Evolutionary conservation across 1,140 invertebrate genomes (phyloP).

Genomic region (Nasonia longicornis): DNA sequence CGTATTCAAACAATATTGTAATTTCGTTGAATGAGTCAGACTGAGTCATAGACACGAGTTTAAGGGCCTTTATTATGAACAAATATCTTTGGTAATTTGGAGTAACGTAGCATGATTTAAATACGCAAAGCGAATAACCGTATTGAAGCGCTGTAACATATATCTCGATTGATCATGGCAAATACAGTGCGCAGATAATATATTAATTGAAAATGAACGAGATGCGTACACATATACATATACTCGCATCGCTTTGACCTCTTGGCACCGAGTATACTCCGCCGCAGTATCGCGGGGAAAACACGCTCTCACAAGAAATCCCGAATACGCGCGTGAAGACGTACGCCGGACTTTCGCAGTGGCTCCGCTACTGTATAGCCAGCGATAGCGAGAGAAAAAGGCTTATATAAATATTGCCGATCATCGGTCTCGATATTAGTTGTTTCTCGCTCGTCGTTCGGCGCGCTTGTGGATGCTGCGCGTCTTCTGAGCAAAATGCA

Average conservation of each 20-base stretch:
- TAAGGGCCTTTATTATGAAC: no score
- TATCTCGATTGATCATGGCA: no score
- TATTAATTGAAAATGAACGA: no score
- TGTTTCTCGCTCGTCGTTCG: neutral
- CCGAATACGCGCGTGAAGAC: neutral
- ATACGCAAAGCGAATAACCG: no score
- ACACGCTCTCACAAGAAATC: neutral
- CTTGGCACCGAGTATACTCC: neutral
- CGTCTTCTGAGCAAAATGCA: neutral
- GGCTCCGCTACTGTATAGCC: neutral
- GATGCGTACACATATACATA: neutral
- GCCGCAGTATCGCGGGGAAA: conserved; percentile 5
- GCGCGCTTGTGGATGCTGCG: neutral
- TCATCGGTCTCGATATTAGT: conserved; percentile 9
- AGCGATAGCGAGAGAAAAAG: conserved; percentile 19
- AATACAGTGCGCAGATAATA: no score
- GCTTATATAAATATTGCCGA: conserved; percentile 16
- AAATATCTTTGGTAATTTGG: no score
- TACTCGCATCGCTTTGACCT: neutral
- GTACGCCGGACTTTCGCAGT: neutral
- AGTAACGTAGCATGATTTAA: no score
- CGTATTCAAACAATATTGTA: no score
- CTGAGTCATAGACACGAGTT: no score
- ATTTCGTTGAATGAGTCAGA: no score
- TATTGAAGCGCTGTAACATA: no score